Conservation (phyloP, 2,888 invertebrate genomes). For the Muschampia plurimacula region DNA sequence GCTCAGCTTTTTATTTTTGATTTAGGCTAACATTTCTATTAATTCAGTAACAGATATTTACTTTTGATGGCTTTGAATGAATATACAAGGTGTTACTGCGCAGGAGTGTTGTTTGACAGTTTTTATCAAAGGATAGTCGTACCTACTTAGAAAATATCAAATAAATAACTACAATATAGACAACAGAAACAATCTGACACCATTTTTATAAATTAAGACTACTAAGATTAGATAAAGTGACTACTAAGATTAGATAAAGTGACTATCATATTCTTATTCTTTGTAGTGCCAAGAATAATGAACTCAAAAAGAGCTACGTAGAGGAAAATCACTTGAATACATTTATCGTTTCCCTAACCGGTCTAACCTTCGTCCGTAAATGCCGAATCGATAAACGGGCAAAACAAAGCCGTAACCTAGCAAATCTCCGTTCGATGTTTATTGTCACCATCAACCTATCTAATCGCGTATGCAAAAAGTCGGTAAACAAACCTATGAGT, state of each 20-base stretch:
- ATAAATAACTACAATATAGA: neutral
- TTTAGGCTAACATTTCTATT: slow-evolving; percentile 18
- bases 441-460: slow-evolving; percentile 37
- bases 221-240: no score
- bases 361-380: slow-evolving; percentile 12
- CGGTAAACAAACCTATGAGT: slow-evolving; percentile 34
- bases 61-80: neutral
- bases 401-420: slow-evolving; percentile 40
- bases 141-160: neutral
- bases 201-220: neutral
- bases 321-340: neutral
- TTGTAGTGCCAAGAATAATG: neutral
- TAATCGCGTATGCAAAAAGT: slow-evolving; percentile 43
- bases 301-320: neutral
- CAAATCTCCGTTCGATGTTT: slow-evolving; percentile 27
- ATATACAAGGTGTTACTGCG: neutral
- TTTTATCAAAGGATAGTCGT: neutral
- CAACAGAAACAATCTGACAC: neutral
- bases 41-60: slow-evolving; percentile 12
- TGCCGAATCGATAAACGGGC: slow-evolving; percentile 28
- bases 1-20: slow-evolving; percentile 26
- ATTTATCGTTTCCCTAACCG: slow-evolving; percentile 2
- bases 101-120: neutral
- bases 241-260: neutral
- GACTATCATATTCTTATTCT: neutral